Conservation (phyloP, 1,140 invertebrate species). For the Protaetia brevitarsis region DNA sequence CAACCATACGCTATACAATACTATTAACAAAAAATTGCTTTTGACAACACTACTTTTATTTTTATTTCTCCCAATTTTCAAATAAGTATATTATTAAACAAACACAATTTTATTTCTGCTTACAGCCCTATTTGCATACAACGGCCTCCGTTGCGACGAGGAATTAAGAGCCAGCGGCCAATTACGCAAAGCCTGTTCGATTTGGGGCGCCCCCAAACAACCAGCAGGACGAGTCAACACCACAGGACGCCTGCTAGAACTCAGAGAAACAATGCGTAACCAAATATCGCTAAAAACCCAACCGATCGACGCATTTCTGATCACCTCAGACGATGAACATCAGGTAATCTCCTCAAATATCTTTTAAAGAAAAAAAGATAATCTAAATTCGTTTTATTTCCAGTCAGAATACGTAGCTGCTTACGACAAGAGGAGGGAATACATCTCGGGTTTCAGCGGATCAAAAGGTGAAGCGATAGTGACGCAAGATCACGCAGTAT, state of each 20-base stretch:
- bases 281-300: slow-evolving; percentile 59
- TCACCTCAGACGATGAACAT: slow-evolving; percentile 77
- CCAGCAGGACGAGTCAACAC: slow-evolving; percentile 40
- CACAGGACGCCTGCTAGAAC: slow-evolving; percentile 50
- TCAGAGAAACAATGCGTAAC: slow-evolving; percentile 66
- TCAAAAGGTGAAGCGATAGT: slow-evolving; percentile 76
- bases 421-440: slow-evolving; percentile 75
- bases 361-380: too few species aligned
- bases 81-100: too few species aligned
- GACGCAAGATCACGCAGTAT: slow-evolving; percentile 67
- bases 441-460: slow-evolving; percentile 85
- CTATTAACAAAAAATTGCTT: too few species aligned
- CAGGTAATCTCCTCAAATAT: slow-evolving; percentile 55
- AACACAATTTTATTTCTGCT: too few species aligned
- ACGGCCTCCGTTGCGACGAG: neutral
- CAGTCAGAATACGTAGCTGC: slow-evolving; percentile 65
- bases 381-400: slow-evolving; percentile 24
- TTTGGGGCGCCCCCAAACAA: neutral
- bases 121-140: neutral
- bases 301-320: slow-evolving; percentile 69
- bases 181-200: neutral
- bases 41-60: too few species aligned
- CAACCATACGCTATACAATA: too few species aligned
- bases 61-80: too few species aligned
- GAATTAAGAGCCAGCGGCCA: neutral